phyloP scores from a whole-genome alignment of 2,113 vertebrate species.

The Mastomys natalensis region DNA sequence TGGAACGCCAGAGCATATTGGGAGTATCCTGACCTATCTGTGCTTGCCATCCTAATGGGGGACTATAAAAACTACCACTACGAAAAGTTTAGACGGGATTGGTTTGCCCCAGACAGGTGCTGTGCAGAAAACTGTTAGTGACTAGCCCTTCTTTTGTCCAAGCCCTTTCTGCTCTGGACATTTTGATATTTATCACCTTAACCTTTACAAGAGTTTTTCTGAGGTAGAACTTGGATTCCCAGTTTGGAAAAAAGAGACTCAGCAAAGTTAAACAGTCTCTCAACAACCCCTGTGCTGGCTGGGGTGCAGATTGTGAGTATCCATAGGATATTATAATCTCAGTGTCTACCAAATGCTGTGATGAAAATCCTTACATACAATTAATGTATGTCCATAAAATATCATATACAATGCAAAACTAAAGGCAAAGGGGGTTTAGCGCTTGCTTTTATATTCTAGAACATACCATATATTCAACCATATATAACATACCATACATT shows the following conservation, averaged over 20 bases:
- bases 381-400: neutral
- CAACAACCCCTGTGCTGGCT: neutral
- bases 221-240: neutral
- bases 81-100: neutral
- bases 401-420: neutral
- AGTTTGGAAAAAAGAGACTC: neutral
- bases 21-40: neutral
- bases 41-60: neutral
- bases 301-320: neutral
- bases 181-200: neutral
- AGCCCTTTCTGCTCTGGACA: neutral
- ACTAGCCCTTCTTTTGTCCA: neutral
- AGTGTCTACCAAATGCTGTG: neutral
- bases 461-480: neutral
- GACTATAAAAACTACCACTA: neutral
- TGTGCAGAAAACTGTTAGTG: neutral
- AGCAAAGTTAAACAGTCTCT: neutral
- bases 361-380: too few relatives aligned
- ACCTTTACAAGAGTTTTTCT: neutral
- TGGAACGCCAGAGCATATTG: neutral
- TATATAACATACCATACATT: neutral
- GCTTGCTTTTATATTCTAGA: slow-evolving; percentile 32
- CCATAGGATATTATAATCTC: neutral
- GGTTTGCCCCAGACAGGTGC: neutral
- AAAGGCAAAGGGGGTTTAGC: neutral